Evolutionary conservation across 1,140 invertebrate species (phyloP).

Genomic region (Anagrus nilaparvatae): DNA sequence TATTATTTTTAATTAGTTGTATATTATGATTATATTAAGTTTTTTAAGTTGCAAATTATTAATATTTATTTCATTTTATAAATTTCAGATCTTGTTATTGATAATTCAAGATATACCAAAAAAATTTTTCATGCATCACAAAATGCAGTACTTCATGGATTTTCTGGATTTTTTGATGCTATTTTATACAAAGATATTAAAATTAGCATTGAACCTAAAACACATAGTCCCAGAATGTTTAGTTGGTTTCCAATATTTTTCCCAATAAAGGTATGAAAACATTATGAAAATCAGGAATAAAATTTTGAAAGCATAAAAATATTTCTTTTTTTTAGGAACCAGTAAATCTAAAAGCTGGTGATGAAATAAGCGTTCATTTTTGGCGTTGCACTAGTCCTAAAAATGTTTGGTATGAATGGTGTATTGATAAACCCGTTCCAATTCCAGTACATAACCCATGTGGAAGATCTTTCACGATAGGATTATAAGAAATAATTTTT

Average conservation of each 20-base stretch:
- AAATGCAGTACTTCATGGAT: conserved; percentile 80
- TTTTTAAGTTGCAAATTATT: conserved; percentile 7
- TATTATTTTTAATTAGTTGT: conserved; percentile 1
- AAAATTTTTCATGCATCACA: conserved; percentile 60
- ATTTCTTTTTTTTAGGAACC: conserved; percentile 52
- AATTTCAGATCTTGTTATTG: conserved; percentile 41
- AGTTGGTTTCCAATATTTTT: conserved; percentile 97
- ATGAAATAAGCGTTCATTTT: conserved; percentile 70
- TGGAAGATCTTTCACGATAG: conserved; percentile 66
- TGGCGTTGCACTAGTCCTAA: conserved; percentile 69
- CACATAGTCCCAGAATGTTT: conserved; percentile 84
- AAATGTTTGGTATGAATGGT: conserved; percentile 97
- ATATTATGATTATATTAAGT: background rate
- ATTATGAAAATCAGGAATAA: background rate
- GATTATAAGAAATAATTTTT: conserved; percentile 38
- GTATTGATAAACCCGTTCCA: conserved; percentile 55
- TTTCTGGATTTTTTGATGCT: conserved; percentile 92
- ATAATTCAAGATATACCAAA: conserved; percentile 66
- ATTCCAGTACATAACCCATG: conserved; percentile 69
- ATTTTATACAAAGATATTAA: conserved; percentile 73
- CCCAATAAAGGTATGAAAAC: conserved; percentile 61
- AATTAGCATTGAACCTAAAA: conserved; percentile 81
- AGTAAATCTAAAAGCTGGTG: conserved; percentile 57
- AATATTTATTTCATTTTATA: conserved; percentile 1
- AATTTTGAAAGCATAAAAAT: background rate